Conservation (phyloP, 2,113 vertebrate genomes). For the Charadrius vociferus region DNA sequence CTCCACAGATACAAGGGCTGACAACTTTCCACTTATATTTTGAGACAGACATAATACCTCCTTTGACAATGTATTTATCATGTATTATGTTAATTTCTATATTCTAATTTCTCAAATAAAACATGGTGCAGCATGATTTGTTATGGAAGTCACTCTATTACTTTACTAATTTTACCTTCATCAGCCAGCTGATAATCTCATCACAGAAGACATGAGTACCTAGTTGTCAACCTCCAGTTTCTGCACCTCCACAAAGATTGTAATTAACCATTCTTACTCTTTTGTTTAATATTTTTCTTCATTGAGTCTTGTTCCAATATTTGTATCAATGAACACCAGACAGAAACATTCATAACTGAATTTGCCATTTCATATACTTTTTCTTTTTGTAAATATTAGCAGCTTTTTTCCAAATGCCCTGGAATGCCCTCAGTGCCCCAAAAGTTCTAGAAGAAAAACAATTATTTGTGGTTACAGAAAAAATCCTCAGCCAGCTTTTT, state of each 20-base stretch:
- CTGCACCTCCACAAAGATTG: neutral
- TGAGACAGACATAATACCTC: neutral
- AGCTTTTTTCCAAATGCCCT: neutral
- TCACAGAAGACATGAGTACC: neutral
- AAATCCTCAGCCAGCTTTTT: neutral
- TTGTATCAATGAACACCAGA: neutral
- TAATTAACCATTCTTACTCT: neutral
- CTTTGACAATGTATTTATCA: neutral
- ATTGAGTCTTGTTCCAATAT: neutral
- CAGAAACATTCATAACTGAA: neutral
- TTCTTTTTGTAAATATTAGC: neutral
- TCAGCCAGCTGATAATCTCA: neutral
- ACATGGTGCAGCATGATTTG: neutral
- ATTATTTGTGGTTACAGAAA: neutral
- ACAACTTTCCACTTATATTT: neutral
- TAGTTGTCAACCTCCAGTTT: neutral
- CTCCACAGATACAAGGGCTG: neutral
- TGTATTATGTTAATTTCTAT: neutral
- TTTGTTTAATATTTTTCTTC: neutral
- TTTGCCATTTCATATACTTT: neutral
- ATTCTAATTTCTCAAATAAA: neutral
- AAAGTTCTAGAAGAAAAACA: neutral
- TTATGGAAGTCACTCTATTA: neutral
- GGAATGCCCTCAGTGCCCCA: neutral
- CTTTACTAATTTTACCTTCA: neutral